Evolutionary conservation across 1,140 invertebrate genomes (phyloP), one percentile per base, ranked within the genome.

Genomic region (Trichoplusia ni): DNA sequence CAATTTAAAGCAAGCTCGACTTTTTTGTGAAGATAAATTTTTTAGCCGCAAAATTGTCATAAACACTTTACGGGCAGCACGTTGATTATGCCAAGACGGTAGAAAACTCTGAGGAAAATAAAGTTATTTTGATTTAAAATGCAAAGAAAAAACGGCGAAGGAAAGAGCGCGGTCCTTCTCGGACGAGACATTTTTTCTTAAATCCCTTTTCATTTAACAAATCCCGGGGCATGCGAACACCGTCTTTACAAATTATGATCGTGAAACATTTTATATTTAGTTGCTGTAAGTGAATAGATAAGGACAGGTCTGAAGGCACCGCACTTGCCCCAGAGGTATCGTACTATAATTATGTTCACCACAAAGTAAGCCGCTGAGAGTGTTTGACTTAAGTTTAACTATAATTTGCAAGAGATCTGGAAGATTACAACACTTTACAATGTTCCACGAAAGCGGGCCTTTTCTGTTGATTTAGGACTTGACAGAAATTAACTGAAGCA

Each of bases 41-140:
- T 84, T 75, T 68, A 65, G 65, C 75, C 66, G 56, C 76, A 75
- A 85, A 82, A 78, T 82, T 80, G 71, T 82, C 81, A 81, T 81
- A 81, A 89, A 87, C 79, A 81, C 77, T 83, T 82, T 79, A 75
- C 64, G 70, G 64, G 56, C 47, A 38, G 58, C 62, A 73, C 73
- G 77, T 84, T 83, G 80, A 86, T 83, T 89, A 88, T 83, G 77
- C 77, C 67, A 82, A 86, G 80, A 82, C 62, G 77, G 77, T 74
- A 56, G 71, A 79, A 79, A 84, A 86, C 82, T 86, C 72, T 42
- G 77, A 74, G 73, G 65, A 84, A 86, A 86, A 86, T 80, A 75
- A 86, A 86, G 77, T 84, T 87, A 84, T 89, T 87, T 86, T 80
- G 79, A 84, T 86, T 86, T 89, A 84, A 84, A 89, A 86, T 84